phyloP scores from a whole-genome alignment of 2,797 vertebrate species.

The Onychomys torridus region DNA sequence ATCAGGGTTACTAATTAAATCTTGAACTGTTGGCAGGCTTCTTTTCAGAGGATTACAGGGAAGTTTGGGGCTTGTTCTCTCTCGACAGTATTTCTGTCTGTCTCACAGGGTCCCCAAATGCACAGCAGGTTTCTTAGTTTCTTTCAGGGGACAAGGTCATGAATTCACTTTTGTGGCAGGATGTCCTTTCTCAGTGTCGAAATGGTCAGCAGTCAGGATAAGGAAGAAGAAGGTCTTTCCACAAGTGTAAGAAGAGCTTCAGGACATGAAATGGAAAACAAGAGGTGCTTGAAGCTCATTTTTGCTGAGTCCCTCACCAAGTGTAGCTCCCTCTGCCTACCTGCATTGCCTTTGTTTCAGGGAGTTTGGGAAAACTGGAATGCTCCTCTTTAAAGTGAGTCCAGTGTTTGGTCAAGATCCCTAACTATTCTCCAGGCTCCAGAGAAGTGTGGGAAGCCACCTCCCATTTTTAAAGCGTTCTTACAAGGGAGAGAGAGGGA shows the following conservation, averaged over 20 bases:
- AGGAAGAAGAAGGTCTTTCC: background rate
- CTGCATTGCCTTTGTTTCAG: background rate
- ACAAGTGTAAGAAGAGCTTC: background rate
- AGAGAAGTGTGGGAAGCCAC: background rate
- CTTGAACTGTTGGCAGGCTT: background rate
- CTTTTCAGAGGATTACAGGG: background rate
- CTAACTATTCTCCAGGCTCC: background rate
- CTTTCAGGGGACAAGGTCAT: background rate
- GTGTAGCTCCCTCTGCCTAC: fast-evolving
- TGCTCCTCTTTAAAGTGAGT: background rate
- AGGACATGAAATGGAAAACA: background rate
- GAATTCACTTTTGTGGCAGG: fast-evolving
- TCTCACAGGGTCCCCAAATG: fast-evolving
- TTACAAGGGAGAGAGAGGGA: too few species aligned
- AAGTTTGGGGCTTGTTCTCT: background rate
- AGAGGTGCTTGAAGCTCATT: background rate
- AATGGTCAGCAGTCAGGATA: background rate
- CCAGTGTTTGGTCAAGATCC: background rate
- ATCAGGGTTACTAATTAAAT: background rate
- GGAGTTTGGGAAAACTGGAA: fast-evolving
- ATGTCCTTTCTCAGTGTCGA: background rate
- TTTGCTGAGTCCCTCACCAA: fast-evolving
- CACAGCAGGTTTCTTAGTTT: background rate
- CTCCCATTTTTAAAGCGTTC: too few species aligned
- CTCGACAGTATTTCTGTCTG: too few species aligned